A percentile compares a stretch with the other conserved stretches of the same genome.
Conservation (phyloP, 1,140 invertebrate genomes). For the Phymastichus coffea region DNA sequence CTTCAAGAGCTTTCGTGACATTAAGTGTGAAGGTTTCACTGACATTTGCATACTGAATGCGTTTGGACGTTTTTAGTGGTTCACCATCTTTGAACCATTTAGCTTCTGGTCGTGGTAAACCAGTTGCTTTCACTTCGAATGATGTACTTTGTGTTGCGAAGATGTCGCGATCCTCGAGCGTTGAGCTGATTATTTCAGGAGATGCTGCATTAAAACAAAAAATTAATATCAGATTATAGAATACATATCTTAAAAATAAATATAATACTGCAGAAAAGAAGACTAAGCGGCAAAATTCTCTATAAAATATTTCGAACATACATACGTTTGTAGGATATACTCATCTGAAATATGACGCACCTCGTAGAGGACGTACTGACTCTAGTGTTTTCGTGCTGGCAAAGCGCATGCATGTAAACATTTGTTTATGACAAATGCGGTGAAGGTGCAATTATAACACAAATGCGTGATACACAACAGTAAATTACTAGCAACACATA, state of each 20-base stretch:
- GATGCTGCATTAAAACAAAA: conserved; percentile 60
- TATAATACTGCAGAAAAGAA: background rate
- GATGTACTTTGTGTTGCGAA: conserved; percentile 74
- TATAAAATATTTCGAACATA: background rate
- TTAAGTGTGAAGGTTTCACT: conserved; percentile 74
- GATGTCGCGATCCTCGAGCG: conserved; percentile 71
- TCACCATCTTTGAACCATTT: conserved; percentile 77
- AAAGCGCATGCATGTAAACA: conserved; percentile 29
- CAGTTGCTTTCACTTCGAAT: conserved; percentile 72
- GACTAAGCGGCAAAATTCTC: background rate
- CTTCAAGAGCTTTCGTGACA: conserved; percentile 66
- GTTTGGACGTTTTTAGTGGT: conserved; percentile 62
- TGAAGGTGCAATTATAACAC: conserved; percentile 7
- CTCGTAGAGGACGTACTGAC: conserved; percentile 5
- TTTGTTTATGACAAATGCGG: conserved; percentile 31
- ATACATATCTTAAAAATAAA: background rate
- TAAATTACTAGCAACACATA: too few relatives aligned
- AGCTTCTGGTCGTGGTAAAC: conserved; percentile 72
- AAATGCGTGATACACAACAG: background rate
- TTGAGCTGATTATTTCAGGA: conserved; percentile 70
- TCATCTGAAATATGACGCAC: background rate
- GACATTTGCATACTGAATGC: conserved; percentile 65
- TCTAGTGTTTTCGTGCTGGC: conserved; percentile 24
- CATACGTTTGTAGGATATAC: conserved; percentile 4
- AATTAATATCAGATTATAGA: background rate